Conservation (phyloP, 2,113 vertebrate genomes). For the Willisornis vidua region DNA sequence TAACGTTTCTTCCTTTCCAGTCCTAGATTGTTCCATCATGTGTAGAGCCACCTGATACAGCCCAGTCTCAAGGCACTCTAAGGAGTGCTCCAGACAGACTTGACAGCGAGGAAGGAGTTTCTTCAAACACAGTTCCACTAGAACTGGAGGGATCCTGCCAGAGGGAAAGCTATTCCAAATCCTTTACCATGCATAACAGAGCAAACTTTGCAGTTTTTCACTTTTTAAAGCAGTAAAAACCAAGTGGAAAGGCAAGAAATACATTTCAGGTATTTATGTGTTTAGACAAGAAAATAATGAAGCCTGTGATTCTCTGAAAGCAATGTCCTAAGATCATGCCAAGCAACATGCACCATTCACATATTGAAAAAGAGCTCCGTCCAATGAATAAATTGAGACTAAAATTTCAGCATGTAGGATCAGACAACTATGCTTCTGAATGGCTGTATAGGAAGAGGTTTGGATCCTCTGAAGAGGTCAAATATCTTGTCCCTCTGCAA, state of each 20-base stretch:
- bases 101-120: not conserved
- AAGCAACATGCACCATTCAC: not conserved
- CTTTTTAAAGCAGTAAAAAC: not conserved
- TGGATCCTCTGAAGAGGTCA: not conserved
- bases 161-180: not conserved
- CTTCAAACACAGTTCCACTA: not conserved
- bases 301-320: not conserved
- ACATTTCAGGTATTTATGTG: not conserved
- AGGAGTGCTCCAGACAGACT: not conserved
- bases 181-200: not conserved
- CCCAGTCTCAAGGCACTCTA: accelerated
- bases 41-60: not conserved
- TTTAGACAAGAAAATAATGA: not conserved
- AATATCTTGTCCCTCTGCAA: not conserved
- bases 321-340: not conserved
- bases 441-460: not conserved
- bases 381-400: not conserved
- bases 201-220: not conserved
- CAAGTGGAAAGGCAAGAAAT: not conserved
- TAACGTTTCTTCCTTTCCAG: not conserved
- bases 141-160: not conserved
- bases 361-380: not conserved
- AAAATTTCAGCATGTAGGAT: not conserved
- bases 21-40: not conserved
- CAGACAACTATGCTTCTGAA: not conserved